phyloP scores from a whole-genome alignment of 2,797 vertebrate genomes.

The Pteronotus mesoamericanus region DNA sequence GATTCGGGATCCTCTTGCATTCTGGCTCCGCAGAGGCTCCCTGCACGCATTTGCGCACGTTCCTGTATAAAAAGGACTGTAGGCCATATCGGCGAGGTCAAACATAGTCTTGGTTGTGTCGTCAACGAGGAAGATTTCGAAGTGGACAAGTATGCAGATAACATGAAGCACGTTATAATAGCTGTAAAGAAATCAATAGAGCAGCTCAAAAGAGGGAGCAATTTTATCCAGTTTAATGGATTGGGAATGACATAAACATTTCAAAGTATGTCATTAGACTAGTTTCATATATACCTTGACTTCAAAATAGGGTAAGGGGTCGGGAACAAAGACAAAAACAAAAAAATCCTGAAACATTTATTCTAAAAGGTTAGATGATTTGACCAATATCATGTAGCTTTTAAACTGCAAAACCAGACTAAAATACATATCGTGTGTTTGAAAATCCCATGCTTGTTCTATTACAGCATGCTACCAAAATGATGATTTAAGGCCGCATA shows the following conservation, averaged over 20 bases:
- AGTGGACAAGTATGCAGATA: background rate
- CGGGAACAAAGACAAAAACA: background rate
- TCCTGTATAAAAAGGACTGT: background rate
- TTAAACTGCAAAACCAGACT: background rate
- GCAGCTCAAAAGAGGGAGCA: background rate
- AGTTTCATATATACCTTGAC: background rate
- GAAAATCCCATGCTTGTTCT: background rate
- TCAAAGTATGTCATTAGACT: background rate
- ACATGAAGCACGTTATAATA: background rate
- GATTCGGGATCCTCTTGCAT: too few species aligned
- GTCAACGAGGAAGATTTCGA: background rate
- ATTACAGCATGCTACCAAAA: background rate
- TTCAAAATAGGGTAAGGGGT: background rate
- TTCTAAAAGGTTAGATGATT: background rate
- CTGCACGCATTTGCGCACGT: background rate
- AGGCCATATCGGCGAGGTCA: background rate
- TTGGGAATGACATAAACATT: background rate
- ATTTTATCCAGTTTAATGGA: background rate
- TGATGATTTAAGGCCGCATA: background rate
- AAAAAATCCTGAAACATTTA: background rate
- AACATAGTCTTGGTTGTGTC: background rate
- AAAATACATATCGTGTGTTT: background rate
- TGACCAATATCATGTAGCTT: background rate
- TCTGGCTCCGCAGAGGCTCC: background rate
- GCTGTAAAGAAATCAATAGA: background rate